phyloP scores from a whole-genome alignment of 2,113 vertebrate genomes.

The Mystacornis crossleyi region DNA sequence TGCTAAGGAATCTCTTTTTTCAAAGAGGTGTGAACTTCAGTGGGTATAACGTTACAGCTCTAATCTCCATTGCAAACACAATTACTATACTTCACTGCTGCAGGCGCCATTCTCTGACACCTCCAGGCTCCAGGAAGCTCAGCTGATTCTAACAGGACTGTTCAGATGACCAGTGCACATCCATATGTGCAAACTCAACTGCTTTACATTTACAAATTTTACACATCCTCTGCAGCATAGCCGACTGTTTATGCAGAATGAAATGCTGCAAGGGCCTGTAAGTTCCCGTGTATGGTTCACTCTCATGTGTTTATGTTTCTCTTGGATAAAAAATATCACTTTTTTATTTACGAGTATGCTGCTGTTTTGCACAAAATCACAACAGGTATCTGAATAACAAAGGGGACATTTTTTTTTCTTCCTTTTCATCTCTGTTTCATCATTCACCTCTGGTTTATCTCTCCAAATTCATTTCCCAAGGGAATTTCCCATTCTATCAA shows the following conservation, averaged over 20 bases:
- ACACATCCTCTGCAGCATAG: neutral
- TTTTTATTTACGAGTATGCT: neutral
- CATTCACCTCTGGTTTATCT: neutral
- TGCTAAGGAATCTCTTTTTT: neutral
- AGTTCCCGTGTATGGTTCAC: neutral
- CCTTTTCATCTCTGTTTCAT: neutral
- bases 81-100: neutral
- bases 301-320: neutral
- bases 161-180: neutral
- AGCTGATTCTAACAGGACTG: neutral
- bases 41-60: neutral
- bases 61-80: neutral
- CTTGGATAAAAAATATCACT: neutral
- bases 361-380: conserved; percentile 3
- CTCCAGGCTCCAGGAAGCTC: neutral
- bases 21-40: neutral
- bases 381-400: neutral
- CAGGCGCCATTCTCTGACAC: neutral
- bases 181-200: neutral
- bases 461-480: neutral
- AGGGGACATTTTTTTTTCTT: neutral
- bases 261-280: neutral
- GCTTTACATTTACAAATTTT: neutral
- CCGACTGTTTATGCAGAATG: neutral
- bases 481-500: neutral